Percentiles rank a stretch among this genome's conserved stretches.
phyloP scores from a whole-genome alignment of 2,888 invertebrate genomes.

The Tiliacea aurago region DNA sequence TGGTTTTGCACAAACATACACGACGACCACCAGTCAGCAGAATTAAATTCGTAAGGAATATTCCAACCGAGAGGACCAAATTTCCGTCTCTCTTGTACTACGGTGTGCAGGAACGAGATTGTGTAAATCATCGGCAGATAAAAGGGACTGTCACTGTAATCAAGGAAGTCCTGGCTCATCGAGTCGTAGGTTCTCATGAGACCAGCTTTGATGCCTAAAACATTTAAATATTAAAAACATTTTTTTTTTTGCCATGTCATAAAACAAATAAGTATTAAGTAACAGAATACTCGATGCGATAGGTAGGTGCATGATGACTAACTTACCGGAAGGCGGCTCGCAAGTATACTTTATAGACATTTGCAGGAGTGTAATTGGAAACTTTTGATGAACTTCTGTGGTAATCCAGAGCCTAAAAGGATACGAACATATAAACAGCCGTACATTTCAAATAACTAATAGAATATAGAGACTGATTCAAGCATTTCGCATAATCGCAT shows the following conservation, averaged over 20 bases:
- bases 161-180: conserved; percentile 96
- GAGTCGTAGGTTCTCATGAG: conserved; percentile 95
- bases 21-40: conserved; percentile 96
- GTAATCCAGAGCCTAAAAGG: conserved; percentile 95
- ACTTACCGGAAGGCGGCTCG: conserved; percentile 95
- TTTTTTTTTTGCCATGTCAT: background rate
- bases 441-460: conserved; percentile 2
- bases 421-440: background rate
- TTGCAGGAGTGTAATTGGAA: conserved; percentile 96
- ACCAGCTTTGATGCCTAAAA: conserved; percentile 94
- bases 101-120: conserved; percentile 96
- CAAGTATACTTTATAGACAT: conserved; percentile 97
- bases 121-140: conserved; percentile 96
- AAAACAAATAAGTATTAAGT: background rate
- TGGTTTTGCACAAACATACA: conserved; percentile 97
- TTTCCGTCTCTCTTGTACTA: conserved; percentile 96
- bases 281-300: conserved; percentile 72
- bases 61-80: conserved; percentile 98
- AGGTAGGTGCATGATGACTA: background rate
- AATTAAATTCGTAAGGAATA: conserved; percentile 97
- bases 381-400: conserved; percentile 94
- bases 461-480: background rate
- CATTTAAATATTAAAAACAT: background rate
- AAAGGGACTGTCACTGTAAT: conserved; percentile 94
- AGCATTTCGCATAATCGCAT: no score